Evolutionary conservation across 2,888 invertebrate species (phyloP).

Genomic region (Yponomeuta sedellus): DNA sequence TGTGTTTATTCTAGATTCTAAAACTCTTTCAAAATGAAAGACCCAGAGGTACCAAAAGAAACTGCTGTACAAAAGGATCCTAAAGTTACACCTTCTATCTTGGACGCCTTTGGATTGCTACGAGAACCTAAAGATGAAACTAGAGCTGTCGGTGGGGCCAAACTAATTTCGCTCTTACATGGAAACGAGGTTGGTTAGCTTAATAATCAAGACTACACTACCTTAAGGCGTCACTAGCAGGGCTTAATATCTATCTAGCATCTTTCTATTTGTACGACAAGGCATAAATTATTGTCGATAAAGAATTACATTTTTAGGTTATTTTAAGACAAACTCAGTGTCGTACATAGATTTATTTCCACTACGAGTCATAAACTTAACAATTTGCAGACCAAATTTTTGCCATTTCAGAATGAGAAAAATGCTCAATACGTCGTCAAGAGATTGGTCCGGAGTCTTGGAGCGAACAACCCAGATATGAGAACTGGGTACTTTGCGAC

Average conservation of each 20-base stretch:
- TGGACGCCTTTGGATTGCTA: slow-evolving; percentile 63
- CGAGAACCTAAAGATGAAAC: slow-evolving; percentile 51
- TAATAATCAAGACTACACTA: background rate
- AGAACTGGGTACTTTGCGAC: slow-evolving; percentile 83
- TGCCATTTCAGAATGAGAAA: slow-evolving; percentile 66
- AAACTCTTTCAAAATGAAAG: slow-evolving; percentile 44
- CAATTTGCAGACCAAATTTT: background rate
- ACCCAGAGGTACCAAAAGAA: slow-evolving; percentile 34
- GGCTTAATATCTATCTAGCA: background rate
- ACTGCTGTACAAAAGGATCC: slow-evolving; percentile 29
- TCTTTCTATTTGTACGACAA: background rate
- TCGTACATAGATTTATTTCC: no score
- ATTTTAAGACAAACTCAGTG: background rate
- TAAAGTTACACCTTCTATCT: slow-evolving; percentile 51
- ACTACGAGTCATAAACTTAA: no score
- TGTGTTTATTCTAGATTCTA: background rate
- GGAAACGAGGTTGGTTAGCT: slow-evolving; percentile 55
- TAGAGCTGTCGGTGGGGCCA: slow-evolving; percentile 57
- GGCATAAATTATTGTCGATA: background rate
- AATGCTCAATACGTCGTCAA: slow-evolving; percentile 81
- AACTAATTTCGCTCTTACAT: slow-evolving; percentile 57
- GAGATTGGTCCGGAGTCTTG: slow-evolving; percentile 83
- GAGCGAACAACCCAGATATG: slow-evolving; percentile 79
- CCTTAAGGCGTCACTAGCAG: slow-evolving; percentile 8
- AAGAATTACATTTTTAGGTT: background rate